Evolutionary conservation across 2,888 invertebrate species (phyloP), one percentile per base, ranked within the genome.

Genomic region (Mimumesa dahlbomi): DNA sequence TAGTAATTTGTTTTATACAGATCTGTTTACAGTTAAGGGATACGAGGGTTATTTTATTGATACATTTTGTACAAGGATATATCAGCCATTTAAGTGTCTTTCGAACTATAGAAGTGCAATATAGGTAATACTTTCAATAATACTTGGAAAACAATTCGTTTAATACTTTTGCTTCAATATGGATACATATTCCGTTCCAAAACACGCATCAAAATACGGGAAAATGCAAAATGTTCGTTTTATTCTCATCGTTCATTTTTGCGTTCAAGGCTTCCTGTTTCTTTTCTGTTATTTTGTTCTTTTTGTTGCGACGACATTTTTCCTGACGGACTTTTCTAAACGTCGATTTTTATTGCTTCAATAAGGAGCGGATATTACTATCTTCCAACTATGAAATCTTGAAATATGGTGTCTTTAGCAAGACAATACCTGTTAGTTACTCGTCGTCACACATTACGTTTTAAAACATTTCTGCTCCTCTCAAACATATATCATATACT

Each of bases 401-500:
- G 11, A 38, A 31, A 36, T 6, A 9, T 9, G 14, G 11, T 9
- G 4, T 34, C 3, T 6, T 19, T 3, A 16, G 9, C 11, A 36
- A 25, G 1, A 31, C 14, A 25, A 42, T 69, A 64, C 29, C 46
- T 59, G 21, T 52, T 5, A 11, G 16, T 46, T 9, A 50, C 50
- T 42, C 31, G 31, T 6, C 18, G 6, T 31, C 34, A 42, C n/a
- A 53, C 11, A 48, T 58, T 34, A 29, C 43, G 13, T 13, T 31
- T 31, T 18, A 38, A 18, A 38, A 52, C 43, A 56, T 69, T 66
- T 53, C 54, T 45, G 13, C 31, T 64, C 46, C 57, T 14, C 6
- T 16, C 25, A 43, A 56, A 54, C 46, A 61, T 43, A 49, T 57
- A 66, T 43, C 45, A 52, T 49, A 48, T 62, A 50, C 9, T 34